Base-by-base conservation (phyloP, 2,113 vertebrate species). In the Notarius quadriscutis region DNA sequence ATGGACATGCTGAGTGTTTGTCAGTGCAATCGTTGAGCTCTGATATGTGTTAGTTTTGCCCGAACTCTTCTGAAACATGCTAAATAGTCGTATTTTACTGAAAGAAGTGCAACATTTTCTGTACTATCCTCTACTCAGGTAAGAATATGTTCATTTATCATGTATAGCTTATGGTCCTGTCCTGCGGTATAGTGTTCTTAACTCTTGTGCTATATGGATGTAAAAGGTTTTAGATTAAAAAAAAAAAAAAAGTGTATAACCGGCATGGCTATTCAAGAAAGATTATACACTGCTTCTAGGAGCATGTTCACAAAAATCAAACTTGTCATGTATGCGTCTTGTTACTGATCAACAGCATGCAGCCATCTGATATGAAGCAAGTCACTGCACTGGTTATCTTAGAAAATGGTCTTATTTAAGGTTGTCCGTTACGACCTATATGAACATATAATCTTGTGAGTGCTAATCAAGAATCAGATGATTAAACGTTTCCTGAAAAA, bases 101-200 rank as follows among this genome's bases (percentile, higher is more conserved):
- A 92, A 83, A 51, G 81, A 85, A 14, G 20, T 89, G n/a, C 74
- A 25, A n/a, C 6, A 30, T 20, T 53, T 89, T 55, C 12, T 50
- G n/a, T 5, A 5, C 65, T 84, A 0, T 87, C 67, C 82, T 63
- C 57, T 0, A 14, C 0, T 9, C 72, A 94, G 91, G 92, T 93
- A 92, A 89, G 84, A 1, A 30, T 27, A 65, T 50, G 34, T 77
- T 48, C 0, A 60, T 7, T 14, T 60, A 7, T n/a, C 30, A 51
- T 15, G 3, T 50, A 63, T 20, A 51, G 41, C 17, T 9, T 57
- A 58, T 34, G 15, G 22, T 60, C 12, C 9, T 57, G 17, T 57
- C 17, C 20, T 83, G 41, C 4, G 41, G 30, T 58, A 0, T 22
- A 10, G 8, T 62, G 27, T 17, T n/a, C 60, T 53, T 25, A 8